Evolutionary conservation across 2,888 invertebrate genomes (phyloP), one percentile per base, ranked within the genome.

Genomic region (Drosophila incognita): DNA sequence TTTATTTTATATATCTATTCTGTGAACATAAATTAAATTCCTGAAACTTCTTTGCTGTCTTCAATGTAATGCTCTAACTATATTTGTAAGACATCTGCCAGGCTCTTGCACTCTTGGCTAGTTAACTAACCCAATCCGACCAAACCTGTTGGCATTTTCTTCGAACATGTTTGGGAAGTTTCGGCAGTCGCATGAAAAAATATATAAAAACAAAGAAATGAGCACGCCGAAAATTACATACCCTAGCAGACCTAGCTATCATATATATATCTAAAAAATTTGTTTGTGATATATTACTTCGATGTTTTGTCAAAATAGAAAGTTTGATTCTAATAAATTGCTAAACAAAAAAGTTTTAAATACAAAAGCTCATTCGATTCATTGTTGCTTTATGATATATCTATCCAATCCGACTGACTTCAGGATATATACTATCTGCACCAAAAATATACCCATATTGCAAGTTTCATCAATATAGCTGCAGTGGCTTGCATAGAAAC

Each of bases 141-240:
- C 46, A 70, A 82, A 84, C 81, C 70, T 64, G 81, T 81, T 84
- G 59, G 31, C 35, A 61, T 40, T 57, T 66, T 48, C 29, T 54
- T 49, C 36, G 24, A 76, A 71, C 77, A 29, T 52, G 72, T 67
- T 67, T 71, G 59, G 48, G 40, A 56, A 57, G 52, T 54, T 63
- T 56, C 36, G 40, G 35, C 59, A 15, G 11, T 31, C 18, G 35
- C 18, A 53, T 24, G 38, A 31, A 54, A 48, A 49, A 27, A 2
- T 15, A 10, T 3, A 24, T 10, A 21, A 29, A 36, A 31, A 49
- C 0, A 27, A 48, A 60, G 35, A 31, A 58, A 35, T 46, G 8
- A 15, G 24, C 2, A 46, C 2, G 15, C 4, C 15, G 21, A 46
- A 15, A 21, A 46, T 15, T 15, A 15, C 15, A 46, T 24, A 46